Percentiles rank a stretch among this genome's conserved stretches.
Conservation (phyloP, 2,888 invertebrate genomes). For the Ichneumoninae sp. region DNA sequence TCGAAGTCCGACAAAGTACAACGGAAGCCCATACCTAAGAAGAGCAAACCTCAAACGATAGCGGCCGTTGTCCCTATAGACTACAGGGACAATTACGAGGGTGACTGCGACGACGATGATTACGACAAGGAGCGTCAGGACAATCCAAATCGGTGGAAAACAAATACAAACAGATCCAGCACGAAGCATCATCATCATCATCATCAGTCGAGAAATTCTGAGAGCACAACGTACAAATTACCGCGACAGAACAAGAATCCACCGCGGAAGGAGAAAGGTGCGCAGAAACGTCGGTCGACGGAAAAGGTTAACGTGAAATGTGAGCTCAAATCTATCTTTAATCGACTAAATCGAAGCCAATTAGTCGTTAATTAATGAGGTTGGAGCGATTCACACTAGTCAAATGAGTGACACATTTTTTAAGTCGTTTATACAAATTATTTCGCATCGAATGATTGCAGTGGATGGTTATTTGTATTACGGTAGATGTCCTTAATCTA, state of each 20-base stretch:
- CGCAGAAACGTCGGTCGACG: constrained; percentile 78
- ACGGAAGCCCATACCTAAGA: constrained; percentile 78
- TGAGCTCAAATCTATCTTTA: constrained; percentile 38
- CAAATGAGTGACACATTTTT: no score
- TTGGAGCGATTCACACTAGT: no score
- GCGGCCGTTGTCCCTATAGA: constrained; percentile 77
- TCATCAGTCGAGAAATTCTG: constrained; percentile 71
- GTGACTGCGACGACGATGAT: constrained; percentile 84
- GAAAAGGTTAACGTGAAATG: constrained; percentile 75
- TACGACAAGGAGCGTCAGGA: constrained; percentile 77
- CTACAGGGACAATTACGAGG: constrained; percentile 84
- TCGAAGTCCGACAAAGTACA: constrained; percentile 78
- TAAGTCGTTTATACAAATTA: no score
- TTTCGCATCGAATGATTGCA: no score
- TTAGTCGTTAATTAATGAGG: no score
- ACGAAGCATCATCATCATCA: constrained; percentile 78
- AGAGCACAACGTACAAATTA: constrained; percentile 76
- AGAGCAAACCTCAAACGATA: constrained; percentile 76
- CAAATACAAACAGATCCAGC: constrained; percentile 77
- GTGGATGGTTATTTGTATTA: no score
- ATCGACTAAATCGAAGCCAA: neutral
- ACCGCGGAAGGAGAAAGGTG: constrained; percentile 79
- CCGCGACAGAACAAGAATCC: constrained; percentile 77
- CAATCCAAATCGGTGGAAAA: constrained; percentile 82
- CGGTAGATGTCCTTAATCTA: no score